phyloP scores from a whole-genome alignment of 2,113 vertebrate species.

The Thamnophis sirtalis region DNA sequence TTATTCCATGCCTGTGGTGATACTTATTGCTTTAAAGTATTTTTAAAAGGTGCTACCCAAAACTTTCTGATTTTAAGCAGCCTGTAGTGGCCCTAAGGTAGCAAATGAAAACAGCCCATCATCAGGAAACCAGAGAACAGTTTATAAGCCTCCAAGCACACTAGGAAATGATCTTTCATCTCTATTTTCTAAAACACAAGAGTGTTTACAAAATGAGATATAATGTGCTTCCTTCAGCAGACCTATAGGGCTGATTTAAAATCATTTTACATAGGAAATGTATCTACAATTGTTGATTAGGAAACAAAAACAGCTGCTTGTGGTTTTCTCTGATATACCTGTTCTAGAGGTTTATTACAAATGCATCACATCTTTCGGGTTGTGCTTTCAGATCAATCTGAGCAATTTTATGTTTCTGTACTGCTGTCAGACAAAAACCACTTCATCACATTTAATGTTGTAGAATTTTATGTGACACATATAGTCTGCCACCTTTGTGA shows the following conservation, averaged over 20 bases:
- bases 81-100: not conserved
- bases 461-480: not conserved
- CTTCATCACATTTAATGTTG: not conserved
- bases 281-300: not conserved
- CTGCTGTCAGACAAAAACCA: not conserved
- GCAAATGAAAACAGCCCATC: not conserved
- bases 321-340: not conserved
- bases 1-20: not conserved
- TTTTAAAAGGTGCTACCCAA: not conserved
- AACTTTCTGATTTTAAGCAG: not conserved
- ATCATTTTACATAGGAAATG: not conserved
- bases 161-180: not conserved
- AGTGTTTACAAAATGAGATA: not conserved
- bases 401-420: not conserved
- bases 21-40: not conserved
- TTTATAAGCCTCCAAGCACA: not conserved
- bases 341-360: not conserved
- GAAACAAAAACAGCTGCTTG: not conserved
- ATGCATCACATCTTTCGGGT: not conserved
- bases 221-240: not conserved
- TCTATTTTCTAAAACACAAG: not conserved
- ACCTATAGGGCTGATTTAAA: not conserved
- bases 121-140: not conserved
- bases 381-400: not conserved
- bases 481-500: not conserved